phyloP scores from a whole-genome alignment of 2,888 invertebrate species.

The Drosophila atripex region DNA sequence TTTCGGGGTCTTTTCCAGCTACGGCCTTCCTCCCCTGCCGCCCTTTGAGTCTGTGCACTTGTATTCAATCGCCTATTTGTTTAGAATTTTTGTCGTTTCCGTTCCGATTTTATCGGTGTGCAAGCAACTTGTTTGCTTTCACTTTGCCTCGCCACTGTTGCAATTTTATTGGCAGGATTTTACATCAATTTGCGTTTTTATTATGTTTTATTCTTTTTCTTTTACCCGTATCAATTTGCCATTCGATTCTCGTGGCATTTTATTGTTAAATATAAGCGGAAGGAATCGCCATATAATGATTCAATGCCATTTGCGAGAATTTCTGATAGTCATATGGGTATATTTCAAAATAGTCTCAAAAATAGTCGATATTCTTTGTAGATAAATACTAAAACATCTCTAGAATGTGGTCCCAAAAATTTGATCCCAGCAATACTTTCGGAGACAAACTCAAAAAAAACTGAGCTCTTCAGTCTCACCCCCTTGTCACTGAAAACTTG shows the following conservation, averaged over 20 bases:
- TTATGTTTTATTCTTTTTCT: slow-evolving; percentile 3
- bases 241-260: slow-evolving; percentile 5
- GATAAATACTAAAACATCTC: no score
- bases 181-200: slow-evolving; percentile 47
- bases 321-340: neutral
- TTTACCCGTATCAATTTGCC: slow-evolving; percentile 17
- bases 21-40: neutral
- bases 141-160: slow-evolving; percentile 49
- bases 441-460: no score
- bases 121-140: slow-evolving; percentile 51
- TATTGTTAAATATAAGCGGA: neutral
- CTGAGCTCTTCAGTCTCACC: no score
- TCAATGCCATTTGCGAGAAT: neutral
- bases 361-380: no score
- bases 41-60: slow-evolving; percentile 19
- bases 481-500: no score
- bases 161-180: slow-evolving; percentile 45
- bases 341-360: neutral
- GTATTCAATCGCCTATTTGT: slow-evolving; percentile 36
- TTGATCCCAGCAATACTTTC: no score
- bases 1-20: slow-evolving; percentile 7
- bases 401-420: no score
- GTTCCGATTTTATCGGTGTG: slow-evolving; percentile 53
- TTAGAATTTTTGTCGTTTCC: slow-evolving; percentile 47
- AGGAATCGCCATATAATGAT: neutral